Evolutionary conservation across 2,113 vertebrate species (phyloP).

Genomic region (Podilymbus podiceps): DNA sequence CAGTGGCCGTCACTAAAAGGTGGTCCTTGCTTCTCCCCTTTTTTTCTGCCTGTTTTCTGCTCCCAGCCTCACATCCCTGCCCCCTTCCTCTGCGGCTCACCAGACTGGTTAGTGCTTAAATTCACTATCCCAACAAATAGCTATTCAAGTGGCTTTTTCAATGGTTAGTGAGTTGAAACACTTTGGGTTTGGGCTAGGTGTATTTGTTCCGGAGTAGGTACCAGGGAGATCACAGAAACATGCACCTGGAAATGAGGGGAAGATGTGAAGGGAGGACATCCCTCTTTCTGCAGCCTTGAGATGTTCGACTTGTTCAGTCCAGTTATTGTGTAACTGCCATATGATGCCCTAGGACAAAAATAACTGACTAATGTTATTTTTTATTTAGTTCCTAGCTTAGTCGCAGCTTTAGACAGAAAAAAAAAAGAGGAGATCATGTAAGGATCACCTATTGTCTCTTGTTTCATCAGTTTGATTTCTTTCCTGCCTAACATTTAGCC

Average conservation of each 20-base stretch:
- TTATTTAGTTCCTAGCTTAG: background rate
- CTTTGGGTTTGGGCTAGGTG: background rate
- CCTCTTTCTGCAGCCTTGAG: background rate
- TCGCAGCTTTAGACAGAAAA: constrained; percentile 11
- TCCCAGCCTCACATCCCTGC: background rate
- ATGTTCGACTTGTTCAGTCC: background rate
- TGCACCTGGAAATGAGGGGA: background rate
- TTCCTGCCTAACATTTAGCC: background rate
- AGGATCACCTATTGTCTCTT: background rate
- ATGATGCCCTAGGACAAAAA: background rate
- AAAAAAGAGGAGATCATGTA: background rate
- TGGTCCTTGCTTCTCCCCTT: background rate
- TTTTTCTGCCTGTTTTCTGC: background rate
- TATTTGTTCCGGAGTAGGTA: background rate
- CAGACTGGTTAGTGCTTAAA: background rate
- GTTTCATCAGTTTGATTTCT: background rate
- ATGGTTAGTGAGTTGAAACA: too few relatives aligned
- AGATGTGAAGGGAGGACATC: background rate
- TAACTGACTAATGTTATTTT: background rate
- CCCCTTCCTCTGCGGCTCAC: background rate
- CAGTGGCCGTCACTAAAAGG: background rate
- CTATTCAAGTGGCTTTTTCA: background rate
- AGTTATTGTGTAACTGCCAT: background rate
- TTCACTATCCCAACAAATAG: background rate
- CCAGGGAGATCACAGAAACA: background rate